Conservation (phyloP, 2,888 invertebrate species). For the Gordius sp. region DNA sequence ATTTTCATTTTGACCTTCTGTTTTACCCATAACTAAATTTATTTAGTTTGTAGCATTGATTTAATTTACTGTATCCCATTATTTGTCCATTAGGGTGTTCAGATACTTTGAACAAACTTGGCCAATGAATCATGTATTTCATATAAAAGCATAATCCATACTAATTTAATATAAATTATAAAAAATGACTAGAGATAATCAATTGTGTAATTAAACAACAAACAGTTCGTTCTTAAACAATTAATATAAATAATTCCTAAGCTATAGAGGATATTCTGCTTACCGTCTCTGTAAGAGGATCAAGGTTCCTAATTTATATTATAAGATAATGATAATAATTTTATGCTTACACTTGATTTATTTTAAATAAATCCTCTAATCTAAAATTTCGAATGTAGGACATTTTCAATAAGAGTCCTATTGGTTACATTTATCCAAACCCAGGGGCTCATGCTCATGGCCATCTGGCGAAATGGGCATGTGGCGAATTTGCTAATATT, state of each 20-base stretch:
- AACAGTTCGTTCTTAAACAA: slow-evolving; percentile 46
- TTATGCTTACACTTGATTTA: slow-evolving; percentile 12
- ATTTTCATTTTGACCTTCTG: slow-evolving; percentile 72
- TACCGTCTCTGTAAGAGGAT: slow-evolving; percentile 78
- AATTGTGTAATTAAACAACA: slow-evolving; percentile 17
- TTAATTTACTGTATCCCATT: slow-evolving; percentile 78
- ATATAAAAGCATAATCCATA: slow-evolving; percentile 51
- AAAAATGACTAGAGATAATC: no score
- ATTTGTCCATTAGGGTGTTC: slow-evolving; percentile 82
- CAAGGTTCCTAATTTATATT: slow-evolving; percentile 49
- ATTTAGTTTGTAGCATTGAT: neutral
- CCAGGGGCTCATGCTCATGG: no score
- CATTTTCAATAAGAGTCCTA: no score
- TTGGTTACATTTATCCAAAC: no score
- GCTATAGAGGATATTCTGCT: slow-evolving; percentile 5
- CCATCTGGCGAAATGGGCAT: no score
- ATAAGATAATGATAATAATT: slow-evolving; percentile 4
- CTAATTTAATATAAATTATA: no score
- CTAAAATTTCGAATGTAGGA: slow-evolving; percentile 9
- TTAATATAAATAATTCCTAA: neutral
- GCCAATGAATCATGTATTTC: slow-evolving; percentile 90
- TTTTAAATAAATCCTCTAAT: slow-evolving; percentile 8
- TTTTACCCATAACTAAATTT: slow-evolving; percentile 75
- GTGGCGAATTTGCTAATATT: no score
- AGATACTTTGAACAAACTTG: slow-evolving; percentile 87